Percentiles rank a stretch among this genome's conserved stretches.
Conservation (phyloP, 1,140 invertebrate species). For the Antheraea mylitta region DNA sequence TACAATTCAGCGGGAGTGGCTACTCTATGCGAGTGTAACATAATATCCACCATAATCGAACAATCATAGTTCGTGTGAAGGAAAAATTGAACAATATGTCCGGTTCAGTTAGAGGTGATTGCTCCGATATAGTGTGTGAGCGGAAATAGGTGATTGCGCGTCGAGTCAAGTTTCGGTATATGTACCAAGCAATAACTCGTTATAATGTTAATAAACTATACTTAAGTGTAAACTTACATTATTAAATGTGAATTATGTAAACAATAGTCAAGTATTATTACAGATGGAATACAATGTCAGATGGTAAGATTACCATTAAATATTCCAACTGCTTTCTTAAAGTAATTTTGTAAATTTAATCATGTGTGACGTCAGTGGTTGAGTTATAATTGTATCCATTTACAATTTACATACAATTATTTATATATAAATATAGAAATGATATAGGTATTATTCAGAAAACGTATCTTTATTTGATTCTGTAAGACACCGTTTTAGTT, state of each 20-base stretch:
- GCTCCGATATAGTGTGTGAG: conserved; percentile 37
- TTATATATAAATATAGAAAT: too few relatives aligned
- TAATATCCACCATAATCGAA: conserved; percentile 3
- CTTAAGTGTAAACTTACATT: conserved; percentile 20
- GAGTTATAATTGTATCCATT: too few relatives aligned
- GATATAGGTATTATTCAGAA: too few relatives aligned
- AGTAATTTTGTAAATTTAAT: neutral
- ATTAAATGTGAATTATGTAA: conserved; percentile 19
- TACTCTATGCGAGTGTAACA: neutral
- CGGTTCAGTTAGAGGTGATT: conserved; percentile 22
- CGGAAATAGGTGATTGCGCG: conserved; percentile 49
- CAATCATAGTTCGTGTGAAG: neutral
- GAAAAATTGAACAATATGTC: conserved; percentile 7
- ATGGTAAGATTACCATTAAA: neutral
- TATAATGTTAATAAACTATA: conserved; percentile 23
- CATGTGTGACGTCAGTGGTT: too few relatives aligned
- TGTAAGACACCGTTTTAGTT: too few relatives aligned
- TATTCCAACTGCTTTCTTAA: neutral
- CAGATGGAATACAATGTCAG: neutral
- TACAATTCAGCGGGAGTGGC: too few relatives aligned
- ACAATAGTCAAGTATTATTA: neutral
- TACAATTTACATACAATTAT: too few relatives aligned
- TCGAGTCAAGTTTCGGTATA: conserved; percentile 43
- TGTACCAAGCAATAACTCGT: conserved; percentile 17
- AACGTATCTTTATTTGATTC: too few relatives aligned